Evolutionary conservation across 2,888 invertebrate genomes (phyloP).

Genomic region (Drosophila pseudotakahashii): DNA sequence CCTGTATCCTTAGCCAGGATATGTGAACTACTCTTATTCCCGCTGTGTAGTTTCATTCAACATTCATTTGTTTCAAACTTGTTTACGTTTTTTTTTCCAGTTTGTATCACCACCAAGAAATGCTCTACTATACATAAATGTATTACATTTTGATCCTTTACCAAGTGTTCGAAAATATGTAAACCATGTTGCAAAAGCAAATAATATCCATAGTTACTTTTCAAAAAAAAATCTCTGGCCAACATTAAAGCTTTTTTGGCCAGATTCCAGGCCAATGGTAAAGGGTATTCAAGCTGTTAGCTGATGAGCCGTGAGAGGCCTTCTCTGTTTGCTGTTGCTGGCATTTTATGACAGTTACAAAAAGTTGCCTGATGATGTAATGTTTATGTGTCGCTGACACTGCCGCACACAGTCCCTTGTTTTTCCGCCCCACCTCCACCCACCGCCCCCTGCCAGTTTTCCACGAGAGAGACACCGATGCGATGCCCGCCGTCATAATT

Average conservation of each 20-base stretch:
- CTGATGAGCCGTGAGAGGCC: background rate
- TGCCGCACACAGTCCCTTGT: slow-evolving; percentile 33
- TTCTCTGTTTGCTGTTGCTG: slow-evolving; percentile 40
- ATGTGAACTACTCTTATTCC: slow-evolving; percentile 10
- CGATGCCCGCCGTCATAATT: slow-evolving; percentile 66
- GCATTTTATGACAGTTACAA: slow-evolving; percentile 73
- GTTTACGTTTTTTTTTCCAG: slow-evolving; percentile 46
- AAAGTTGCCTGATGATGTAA: slow-evolving; percentile 78
- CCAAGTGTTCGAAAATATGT: no score
- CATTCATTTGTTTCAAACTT: slow-evolving; percentile 73
- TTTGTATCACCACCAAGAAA: slow-evolving; percentile 39
- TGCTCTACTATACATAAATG: slow-evolving; percentile 2
- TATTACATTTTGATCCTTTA: no score
- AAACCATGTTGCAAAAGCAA: no score
- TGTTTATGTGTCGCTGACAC: slow-evolving; percentile 78
- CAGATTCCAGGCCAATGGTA: background rate
- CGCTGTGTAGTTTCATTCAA: slow-evolving; percentile 29
- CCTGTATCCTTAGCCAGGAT: slow-evolving; percentile 9
- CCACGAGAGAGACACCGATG: slow-evolving; percentile 29
- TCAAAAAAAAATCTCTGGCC: no score
- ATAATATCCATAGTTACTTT: no score
- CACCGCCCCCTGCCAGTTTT: slow-evolving; percentile 5
- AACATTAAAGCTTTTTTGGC: background rate
- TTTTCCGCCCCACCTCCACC: slow-evolving; percentile 2
- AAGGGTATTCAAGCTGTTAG: slow-evolving; percentile 12